Conservation (phyloP, 2,888 invertebrate species). For the Sphinx pinastri region DNA sequence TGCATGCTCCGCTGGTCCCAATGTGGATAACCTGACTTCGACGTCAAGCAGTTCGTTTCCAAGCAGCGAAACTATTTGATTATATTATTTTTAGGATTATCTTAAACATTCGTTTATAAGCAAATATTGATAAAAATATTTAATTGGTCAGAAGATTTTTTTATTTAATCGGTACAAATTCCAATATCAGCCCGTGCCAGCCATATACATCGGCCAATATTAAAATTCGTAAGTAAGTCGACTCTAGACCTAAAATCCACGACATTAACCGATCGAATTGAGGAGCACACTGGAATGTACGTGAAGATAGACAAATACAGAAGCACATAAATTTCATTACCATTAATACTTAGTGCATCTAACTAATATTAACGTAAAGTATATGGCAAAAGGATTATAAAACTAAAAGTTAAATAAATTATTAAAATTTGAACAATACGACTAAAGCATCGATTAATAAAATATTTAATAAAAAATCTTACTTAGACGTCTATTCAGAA, state of each 20-base stretch:
- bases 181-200: neutral
- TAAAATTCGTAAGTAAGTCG: slow-evolving; percentile 32
- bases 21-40: no score
- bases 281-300: slow-evolving; percentile 28
- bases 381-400: slow-evolving; percentile 20
- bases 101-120: no score
- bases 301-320: slow-evolving; percentile 15
- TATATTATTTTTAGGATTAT: no score
- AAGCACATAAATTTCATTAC: slow-evolving; percentile 18
- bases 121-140: no score
- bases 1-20: no score
- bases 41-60: no score
- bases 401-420: slow-evolving; percentile 20
- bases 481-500: slow-evolving; percentile 22
- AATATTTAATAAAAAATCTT: slow-evolving; percentile 21
- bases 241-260: slow-evolving; percentile 41
- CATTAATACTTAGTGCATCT: slow-evolving; percentile 20
- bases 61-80: no score
- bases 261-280: slow-evolving; percentile 29
- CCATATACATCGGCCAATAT: neutral
- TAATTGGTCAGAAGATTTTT: no score
- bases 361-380: slow-evolving; percentile 23
- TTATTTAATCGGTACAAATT: neutral
- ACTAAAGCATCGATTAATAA: slow-evolving; percentile 23
- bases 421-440: slow-evolving; percentile 24